phyloP scores from a whole-genome alignment of 2,113 vertebrate species.

The Sapayoa aenigma region DNA sequence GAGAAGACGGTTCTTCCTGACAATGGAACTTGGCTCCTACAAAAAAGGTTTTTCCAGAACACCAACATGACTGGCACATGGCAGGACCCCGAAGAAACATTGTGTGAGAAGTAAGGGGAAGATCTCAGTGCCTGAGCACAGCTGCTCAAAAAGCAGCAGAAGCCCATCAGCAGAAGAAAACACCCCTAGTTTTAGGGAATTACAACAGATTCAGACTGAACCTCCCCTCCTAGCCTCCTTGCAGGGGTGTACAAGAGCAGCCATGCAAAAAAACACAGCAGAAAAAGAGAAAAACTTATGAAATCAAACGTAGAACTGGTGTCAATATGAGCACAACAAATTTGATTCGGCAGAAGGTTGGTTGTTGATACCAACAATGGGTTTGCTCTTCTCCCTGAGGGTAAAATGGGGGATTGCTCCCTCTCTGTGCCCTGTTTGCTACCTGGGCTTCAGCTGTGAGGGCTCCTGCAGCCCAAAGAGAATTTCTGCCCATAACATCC shows the following conservation, averaged over 20 bases:
- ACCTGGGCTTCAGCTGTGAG: neutral
- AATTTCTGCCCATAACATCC: neutral
- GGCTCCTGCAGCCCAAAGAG: neutral
- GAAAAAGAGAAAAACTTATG: neutral
- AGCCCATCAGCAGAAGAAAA: neutral
- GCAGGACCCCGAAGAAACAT: neutral
- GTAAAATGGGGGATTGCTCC: neutral
- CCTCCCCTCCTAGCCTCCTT: neutral
- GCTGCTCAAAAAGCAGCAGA: neutral
- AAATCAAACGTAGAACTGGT: neutral
- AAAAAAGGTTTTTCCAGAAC: neutral
- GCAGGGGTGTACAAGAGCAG: neutral
- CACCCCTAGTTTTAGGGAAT: neutral
- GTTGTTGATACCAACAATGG: rapidly evolving
- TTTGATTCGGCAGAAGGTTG: neutral
- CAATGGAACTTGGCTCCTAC: neutral
- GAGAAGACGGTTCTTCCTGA: neutral
- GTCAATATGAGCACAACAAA: neutral
- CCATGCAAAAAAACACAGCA: neutral
- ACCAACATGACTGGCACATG: rapidly evolving
- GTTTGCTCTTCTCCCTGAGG: neutral
- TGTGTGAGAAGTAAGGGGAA: neutral
- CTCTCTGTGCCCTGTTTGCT: rapidly evolving
- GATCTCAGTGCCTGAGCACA: neutral
- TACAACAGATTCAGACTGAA: neutral